phyloP scores from a whole-genome alignment of 2,888 invertebrate genomes.

The Ypsolopha scabrella region DNA sequence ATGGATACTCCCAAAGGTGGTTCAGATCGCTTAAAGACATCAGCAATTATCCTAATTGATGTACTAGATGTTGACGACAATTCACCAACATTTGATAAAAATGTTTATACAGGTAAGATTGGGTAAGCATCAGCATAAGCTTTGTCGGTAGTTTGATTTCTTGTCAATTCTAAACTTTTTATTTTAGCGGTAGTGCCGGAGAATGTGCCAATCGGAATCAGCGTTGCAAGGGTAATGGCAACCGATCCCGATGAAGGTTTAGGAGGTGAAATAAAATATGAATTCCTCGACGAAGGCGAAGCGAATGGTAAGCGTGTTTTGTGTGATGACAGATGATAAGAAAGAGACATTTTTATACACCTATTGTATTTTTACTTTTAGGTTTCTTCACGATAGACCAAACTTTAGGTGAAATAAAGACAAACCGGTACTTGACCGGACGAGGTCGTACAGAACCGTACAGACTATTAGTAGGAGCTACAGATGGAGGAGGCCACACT shows the following conservation, averaged over 20 bases:
- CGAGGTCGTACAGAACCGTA: slow-evolving; percentile 83
- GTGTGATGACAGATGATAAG: background rate
- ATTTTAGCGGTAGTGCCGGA: slow-evolving; percentile 80
- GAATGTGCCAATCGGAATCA: slow-evolving; percentile 75
- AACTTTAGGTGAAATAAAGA: slow-evolving; percentile 75
- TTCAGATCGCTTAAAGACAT: slow-evolving; percentile 74
- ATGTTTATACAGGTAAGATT: slow-evolving; percentile 64
- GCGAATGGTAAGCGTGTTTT: slow-evolving; percentile 66
- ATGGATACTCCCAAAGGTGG: slow-evolving; percentile 80
- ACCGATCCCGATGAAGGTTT: slow-evolving; percentile 82
- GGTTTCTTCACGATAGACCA: slow-evolving; percentile 77
- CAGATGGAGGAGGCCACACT: slow-evolving; percentile 76
- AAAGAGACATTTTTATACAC: background rate
- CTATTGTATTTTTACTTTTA: slow-evolving; percentile 28
- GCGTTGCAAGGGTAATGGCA: slow-evolving; percentile 77
- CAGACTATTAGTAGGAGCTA: slow-evolving; percentile 74
- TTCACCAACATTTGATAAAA: slow-evolving; percentile 75
- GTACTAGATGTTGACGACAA: slow-evolving; percentile 86
- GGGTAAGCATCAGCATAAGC: background rate
- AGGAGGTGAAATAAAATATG: slow-evolving; percentile 78
- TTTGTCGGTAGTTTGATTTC: background rate
- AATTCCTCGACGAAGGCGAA: slow-evolving; percentile 80
- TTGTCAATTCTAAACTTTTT: background rate
- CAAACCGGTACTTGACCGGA: slow-evolving; percentile 76
- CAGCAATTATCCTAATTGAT: slow-evolving; percentile 75